Conservation (phyloP, 2,113 vertebrate genomes). For the Tonatia bakeri region DNA sequence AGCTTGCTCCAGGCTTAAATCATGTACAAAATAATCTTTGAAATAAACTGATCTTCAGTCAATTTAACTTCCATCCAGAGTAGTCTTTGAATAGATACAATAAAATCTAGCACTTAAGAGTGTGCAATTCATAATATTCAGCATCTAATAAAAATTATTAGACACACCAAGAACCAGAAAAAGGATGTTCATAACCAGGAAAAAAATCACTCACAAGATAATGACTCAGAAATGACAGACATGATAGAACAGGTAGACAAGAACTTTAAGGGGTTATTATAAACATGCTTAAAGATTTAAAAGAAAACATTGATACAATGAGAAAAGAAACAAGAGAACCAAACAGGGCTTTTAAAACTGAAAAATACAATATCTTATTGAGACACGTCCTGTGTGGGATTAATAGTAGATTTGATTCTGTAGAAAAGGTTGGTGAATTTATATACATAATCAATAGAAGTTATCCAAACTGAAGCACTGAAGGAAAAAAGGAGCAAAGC, state of each 20-base stretch:
- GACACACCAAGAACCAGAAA: not conserved
- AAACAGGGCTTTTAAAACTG: not conserved
- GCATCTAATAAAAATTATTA: not conserved
- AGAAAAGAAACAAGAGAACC: not conserved
- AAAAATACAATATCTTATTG: not conserved
- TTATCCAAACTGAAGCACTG: not conserved
- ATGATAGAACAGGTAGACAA: not conserved
- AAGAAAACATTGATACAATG: not conserved
- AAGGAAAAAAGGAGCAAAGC: not conserved
- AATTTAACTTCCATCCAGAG: not conserved
- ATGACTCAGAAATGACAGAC: not conserved
- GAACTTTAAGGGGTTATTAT: not conserved
- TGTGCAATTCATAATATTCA: not conserved
- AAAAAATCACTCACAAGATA: not conserved
- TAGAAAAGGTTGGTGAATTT: not conserved
- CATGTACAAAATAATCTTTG: not conserved
- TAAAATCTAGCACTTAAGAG: not conserved
- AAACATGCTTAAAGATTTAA: not conserved
- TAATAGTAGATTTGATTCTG: not conserved
- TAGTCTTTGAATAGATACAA: not conserved
- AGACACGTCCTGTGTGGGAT: not conserved
- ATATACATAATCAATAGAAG: not conserved
- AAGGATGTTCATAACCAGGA: not conserved
- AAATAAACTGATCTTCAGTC: not conserved
- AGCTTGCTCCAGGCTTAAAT: not conserved